Evolutionary conservation across 1,140 invertebrate genomes (phyloP), one percentile per base, ranked within the genome.

Genomic region (Wiebesia pumilae): DNA sequence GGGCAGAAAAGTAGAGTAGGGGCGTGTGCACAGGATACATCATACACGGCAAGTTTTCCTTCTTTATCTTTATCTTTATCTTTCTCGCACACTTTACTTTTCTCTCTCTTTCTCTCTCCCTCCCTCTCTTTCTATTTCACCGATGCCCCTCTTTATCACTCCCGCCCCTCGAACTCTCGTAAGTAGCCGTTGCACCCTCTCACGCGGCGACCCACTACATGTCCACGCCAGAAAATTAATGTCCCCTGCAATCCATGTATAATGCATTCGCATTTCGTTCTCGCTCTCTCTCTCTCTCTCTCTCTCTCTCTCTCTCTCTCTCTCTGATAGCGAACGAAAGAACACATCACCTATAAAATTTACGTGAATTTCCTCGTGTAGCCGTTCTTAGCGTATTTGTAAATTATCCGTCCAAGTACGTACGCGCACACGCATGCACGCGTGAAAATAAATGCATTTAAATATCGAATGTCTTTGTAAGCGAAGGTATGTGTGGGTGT

Each of bases 211-310:
- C 90, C 90, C 92, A 92, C 92, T 94, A 91, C 90, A 94, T 91
- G 93, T 93, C 92, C 91, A 90, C 90, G 91, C 73, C 93, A 94
- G 92, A 93, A 94, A 94, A 94, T 94, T 93, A 94, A 94, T 94
- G 93, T 94, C 93, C 93, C 92, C 93, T 94, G 93, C 93, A 94
- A 94, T 94, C 92, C 92, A 93, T 94, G 93, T 94, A 93, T 94
- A 93, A 94, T 93, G 93, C 93, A 94, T 93, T 94, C 91, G 92
- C 91, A 92, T 93, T 93, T 93, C 92, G 91, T 93, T 92, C 89
- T 81, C 86, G 9, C 78, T 58, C 78, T 27, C 69, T 78, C 85
- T 77, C 78, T 92, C 89, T 81, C 86, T 3, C 78, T 58, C 78
- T 27, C 69, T 92, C 89, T 81, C 86, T 3, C 78, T 58, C 78